These are phyloP conservation scores for Chloromyia formosa DNA, from an alignment of 2,888 invertebrate species.

Conservation along the genomic window DNA sequence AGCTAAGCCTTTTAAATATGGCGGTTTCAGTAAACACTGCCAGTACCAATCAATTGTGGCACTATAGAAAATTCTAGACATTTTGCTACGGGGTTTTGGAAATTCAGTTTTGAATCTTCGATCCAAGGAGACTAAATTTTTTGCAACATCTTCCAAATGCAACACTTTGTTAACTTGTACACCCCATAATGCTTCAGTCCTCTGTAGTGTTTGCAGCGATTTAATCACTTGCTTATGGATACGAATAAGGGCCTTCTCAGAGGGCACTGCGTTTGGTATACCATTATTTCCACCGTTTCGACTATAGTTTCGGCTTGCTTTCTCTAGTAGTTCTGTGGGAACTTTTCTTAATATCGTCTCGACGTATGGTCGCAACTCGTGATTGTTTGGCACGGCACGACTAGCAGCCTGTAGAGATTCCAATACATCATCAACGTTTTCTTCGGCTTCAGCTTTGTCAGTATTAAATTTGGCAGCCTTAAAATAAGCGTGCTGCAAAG, in stretches of 20 bases:
- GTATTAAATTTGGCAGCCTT: conserved; percentile 92
- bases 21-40: conserved; percentile 85
- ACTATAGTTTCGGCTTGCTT: conserved; percentile 71
- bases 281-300: conserved; percentile 63
- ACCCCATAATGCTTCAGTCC: conserved; percentile 95
- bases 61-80: conserved; percentile 71
- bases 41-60: conserved; percentile 93
- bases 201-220: conserved; percentile 88
- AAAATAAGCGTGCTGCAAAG: conserved; percentile 88
- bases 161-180: conserved; percentile 81
- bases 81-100: conserved; percentile 69
- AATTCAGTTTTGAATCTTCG: conserved; percentile 75
- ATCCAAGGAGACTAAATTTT: conserved; percentile 73
- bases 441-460: conserved; percentile 97
- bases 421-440: conserved; percentile 92
- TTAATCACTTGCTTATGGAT: conserved; percentile 93
- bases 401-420: conserved; percentile 88
- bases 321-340: conserved; percentile 79
- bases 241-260: conserved; percentile 85
- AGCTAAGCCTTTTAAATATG: conserved; percentile 78
- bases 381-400: conserved; percentile 77
- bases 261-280: conserved; percentile 71
- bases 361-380: conserved; percentile 79
- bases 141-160: conserved; percentile 86
- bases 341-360: conserved; percentile 92